phyloP scores from a whole-genome alignment of 2,113 vertebrate species.

The Gallinago jamesoni region DNA sequence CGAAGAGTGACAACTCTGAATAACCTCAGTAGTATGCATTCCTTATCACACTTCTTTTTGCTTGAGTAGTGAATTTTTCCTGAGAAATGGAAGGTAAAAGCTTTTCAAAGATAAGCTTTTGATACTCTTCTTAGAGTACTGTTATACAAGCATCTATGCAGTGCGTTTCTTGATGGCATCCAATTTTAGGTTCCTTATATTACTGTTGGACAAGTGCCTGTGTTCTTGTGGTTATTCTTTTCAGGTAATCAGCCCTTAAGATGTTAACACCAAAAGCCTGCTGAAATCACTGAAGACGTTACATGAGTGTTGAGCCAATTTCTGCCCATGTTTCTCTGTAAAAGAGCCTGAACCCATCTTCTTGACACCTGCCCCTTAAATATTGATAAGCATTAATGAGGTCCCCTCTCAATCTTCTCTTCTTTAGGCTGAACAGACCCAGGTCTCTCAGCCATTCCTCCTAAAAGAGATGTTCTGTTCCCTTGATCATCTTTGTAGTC shows the following conservation, averaged over 20 bases:
- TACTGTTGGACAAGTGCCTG: not conserved
- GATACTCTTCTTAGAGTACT: not conserved
- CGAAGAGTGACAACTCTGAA: not conserved
- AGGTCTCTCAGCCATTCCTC: not conserved
- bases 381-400: not conserved
- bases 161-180: not conserved
- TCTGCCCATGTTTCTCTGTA: not conserved
- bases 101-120: not conserved
- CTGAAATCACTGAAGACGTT: not conserved
- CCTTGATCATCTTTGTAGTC: not conserved
- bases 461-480: not conserved
- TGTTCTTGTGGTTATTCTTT: not conserved
- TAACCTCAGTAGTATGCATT: not conserved
- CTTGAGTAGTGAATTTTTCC: not conserved
- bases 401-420: too few species aligned
- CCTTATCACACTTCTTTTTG: not conserved
- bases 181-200: not conserved
- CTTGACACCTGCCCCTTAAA: not conserved
- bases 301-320: not conserved
- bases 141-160: not conserved
- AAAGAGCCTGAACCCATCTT: not conserved
- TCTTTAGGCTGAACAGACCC: not conserved
- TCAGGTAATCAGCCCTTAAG: not conserved
- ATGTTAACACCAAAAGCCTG: not conserved
- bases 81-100: not conserved